Evolutionary conservation across 1,140 invertebrate genomes (phyloP), one percentile per base, ranked within the genome.

Genomic region (Bilobella aurantiaca): DNA sequence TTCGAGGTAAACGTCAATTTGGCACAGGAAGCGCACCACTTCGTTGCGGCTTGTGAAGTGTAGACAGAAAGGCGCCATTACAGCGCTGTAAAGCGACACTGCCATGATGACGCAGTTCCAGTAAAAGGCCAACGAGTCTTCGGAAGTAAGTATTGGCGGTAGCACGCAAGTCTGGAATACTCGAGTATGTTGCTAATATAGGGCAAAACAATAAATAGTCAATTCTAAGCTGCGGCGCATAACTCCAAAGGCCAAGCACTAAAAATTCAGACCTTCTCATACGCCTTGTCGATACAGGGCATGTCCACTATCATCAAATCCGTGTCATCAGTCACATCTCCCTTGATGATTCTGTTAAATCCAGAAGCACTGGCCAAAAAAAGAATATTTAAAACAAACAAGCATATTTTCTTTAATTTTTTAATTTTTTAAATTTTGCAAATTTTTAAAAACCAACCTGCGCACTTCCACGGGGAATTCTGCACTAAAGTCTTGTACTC

Each of bases 41-140:
- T 68, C 63, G 0, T 58, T 49, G 0, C 64, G 21, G 3, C 62
- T 25, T 1, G 49, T 37, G 56, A 72, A 72, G 1, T 58, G 42
- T 1, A 63, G 60, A 46, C 68, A 67, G 53, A 67, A 72, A n/a
- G 70, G 70, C 25, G 57, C 63, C 31, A 63, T 21, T 29, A 72
- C 58, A 18, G 31, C 25, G 18, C 58, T 34, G 12, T 49, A 23
- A 3, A 69, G 25, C 0, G 63, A 16, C n/a, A 23, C 37, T 23
- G 68, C 31, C 30, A 69, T 37, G 14, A 69, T 62, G 1, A 66
- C 1, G 0, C 32, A 16, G 27, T 68, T 64, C 70, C 70, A 72
- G 3, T 28, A 31, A 1, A 47, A n/a, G 3, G 69, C 61, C 58
- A 47, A 67, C 30, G 29, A 21, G n/a, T 49, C 37, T 34, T 66